A percentile compares a stretch with the other conserved stretches of the same genome.
Evolutionary conservation across 2,113 vertebrate genomes (phyloP).

Genomic region (Nerophis ophidion): DNA sequence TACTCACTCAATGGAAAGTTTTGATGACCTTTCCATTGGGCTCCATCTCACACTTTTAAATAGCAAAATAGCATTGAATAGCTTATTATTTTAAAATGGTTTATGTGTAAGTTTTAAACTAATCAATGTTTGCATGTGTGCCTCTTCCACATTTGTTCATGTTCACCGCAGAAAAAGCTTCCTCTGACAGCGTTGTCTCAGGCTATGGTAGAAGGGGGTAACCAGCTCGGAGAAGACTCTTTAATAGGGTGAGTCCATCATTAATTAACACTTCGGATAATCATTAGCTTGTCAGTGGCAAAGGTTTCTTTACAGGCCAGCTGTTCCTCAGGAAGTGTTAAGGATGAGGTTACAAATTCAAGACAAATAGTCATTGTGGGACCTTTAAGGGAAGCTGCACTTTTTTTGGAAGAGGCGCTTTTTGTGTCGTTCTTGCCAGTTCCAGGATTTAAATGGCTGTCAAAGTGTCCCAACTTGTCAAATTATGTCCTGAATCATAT

Average conservation of each 20-base stretch:
- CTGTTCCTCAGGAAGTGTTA: constrained; percentile 34
- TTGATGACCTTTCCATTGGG: constrained; percentile 42
- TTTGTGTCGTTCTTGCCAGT: too few species aligned
- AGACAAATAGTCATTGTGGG: constrained; percentile 1
- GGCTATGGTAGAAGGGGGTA: constrained; percentile 86
- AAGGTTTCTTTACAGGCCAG: constrained; percentile 28
- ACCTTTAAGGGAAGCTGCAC: neutral
- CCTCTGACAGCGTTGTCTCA: constrained; percentile 88
- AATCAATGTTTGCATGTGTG: constrained; percentile 22
- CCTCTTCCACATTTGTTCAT: constrained; percentile 3
- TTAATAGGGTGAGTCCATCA: constrained; percentile 82
- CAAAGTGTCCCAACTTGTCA: too few species aligned
- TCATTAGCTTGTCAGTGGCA: constrained; percentile 9
- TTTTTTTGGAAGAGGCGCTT: too few species aligned
- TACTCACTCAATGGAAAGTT: constrained; percentile 39
- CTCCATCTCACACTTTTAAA: constrained; percentile 3
- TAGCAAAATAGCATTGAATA: neutral
- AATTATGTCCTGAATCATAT: too few species aligned
- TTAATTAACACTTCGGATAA: constrained; percentile 21
- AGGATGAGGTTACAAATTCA: constrained; percentile 28
- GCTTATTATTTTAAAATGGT: neutral
- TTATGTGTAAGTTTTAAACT: neutral
- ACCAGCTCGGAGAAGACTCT: constrained; percentile 87
- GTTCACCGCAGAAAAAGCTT: constrained; percentile 83
- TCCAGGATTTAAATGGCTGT: too few species aligned